Percentiles rank a stretch among this genome's conserved stretches.
Conservation (phyloP, 2,113 vertebrate genomes). For the Xerus inauris region DNA sequence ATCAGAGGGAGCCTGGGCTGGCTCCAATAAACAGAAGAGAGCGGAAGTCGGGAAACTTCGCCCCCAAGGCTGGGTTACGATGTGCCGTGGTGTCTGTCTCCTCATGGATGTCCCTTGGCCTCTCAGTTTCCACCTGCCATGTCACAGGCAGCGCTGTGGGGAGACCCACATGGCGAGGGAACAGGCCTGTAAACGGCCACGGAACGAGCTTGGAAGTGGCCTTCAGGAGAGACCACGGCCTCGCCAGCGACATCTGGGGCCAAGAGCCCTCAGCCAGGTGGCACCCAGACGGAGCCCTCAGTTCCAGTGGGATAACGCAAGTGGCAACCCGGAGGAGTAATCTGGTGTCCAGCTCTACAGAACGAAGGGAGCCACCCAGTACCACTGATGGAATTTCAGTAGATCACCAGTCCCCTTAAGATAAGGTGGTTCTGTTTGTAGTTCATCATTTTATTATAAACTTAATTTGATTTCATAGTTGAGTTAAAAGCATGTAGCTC, state of each 20-base stretch:
- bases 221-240: background rate
- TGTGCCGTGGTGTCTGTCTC: too few species aligned
- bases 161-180: accelerated
- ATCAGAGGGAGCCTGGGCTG: background rate
- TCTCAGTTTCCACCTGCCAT: accelerated
- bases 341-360: accelerated
- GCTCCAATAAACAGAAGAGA: background rate
- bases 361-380: accelerated
- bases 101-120: background rate
- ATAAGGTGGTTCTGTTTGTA: background rate
- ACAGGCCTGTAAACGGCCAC: background rate
- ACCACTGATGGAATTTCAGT: accelerated
- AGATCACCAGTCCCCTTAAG: background rate
- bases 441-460: background rate
- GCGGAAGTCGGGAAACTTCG: background rate
- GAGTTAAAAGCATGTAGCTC: background rate
- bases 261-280: background rate
- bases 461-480: background rate
- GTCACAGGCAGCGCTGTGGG: too few species aligned
- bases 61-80: background rate
- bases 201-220: accelerated
- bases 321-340: background rate
- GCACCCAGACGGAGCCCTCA: too few species aligned
- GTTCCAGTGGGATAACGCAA: too few species aligned
- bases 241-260: background rate